A percentile compares a stretch with the other conserved stretches of the same genome.
Evolutionary conservation across 2,797 vertebrate genomes (phyloP).

Genomic region (Mastacembelus armatus): DNA sequence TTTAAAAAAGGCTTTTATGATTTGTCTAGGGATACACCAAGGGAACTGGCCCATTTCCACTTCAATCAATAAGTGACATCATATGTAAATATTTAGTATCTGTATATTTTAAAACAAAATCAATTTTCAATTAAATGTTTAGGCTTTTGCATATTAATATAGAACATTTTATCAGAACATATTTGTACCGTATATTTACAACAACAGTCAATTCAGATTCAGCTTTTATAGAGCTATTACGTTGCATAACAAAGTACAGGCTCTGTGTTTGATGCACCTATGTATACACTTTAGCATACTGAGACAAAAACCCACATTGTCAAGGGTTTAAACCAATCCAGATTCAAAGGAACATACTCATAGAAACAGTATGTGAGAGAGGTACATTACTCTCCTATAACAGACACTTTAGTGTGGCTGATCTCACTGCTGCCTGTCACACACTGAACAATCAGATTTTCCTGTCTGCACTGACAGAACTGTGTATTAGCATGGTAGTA

Average conservation of each 20-base stretch:
- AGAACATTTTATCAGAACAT: neutral
- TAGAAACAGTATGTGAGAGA: neutral
- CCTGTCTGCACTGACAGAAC: neutral
- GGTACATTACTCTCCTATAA: neutral
- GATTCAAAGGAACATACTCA: neutral
- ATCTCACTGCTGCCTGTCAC: neutral
- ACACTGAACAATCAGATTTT: constrained; percentile 2
- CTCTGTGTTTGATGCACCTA: neutral
- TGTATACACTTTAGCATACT: neutral
- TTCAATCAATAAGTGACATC: too few species aligned
- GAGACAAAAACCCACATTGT: neutral
- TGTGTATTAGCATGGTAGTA: neutral
- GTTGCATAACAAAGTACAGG: neutral
- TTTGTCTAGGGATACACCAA: neutral
- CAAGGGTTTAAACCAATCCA: constrained; percentile 7
- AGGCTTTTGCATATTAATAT: neutral
- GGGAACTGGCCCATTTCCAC: constrained; percentile 9
- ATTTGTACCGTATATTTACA: too few species aligned
- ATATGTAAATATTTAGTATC: too few species aligned
- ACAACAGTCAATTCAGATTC: too few species aligned
- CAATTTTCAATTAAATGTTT: neutral
- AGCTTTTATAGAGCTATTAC: too few species aligned
- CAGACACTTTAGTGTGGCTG: neutral
- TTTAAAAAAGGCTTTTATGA: constrained; percentile 20
- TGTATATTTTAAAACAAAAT: too few species aligned